These are phyloP conservation scores for Muntiacus reevesi DNA, from an alignment of 2,113 vertebrate species.

Conservation along the genomic window DNA sequence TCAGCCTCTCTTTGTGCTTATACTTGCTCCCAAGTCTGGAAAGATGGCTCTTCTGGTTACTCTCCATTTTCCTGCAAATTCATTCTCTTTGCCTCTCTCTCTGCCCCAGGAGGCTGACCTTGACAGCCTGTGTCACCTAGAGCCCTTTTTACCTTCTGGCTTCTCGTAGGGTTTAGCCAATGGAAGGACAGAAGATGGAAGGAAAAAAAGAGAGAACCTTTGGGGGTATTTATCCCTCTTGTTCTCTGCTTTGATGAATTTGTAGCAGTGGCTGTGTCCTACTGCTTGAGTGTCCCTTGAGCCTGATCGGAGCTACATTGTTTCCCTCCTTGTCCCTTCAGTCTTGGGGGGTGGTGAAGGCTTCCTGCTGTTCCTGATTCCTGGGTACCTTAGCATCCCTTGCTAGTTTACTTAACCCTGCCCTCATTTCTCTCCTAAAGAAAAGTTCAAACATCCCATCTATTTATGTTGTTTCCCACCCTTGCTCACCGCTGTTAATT, in stretches of 20 bases:
- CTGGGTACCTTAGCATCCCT: background rate
- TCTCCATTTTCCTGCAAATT: background rate
- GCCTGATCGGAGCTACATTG: background rate
- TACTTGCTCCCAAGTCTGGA: background rate
- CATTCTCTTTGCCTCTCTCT: background rate
- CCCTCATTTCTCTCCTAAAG: background rate
- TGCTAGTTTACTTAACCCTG: background rate
- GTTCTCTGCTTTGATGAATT: background rate
- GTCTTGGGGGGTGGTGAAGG: background rate
- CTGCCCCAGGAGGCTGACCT: background rate
- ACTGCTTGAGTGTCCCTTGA: background rate
- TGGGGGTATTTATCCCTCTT: background rate
- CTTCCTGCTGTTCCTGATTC: background rate
- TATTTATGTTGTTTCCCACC: background rate
- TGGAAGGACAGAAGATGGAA: background rate
- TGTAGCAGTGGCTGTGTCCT: background rate
- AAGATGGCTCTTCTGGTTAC: background rate
- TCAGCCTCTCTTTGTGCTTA: background rate
- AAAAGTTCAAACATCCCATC: background rate
- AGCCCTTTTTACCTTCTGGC: background rate
- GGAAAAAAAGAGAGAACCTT: background rate
- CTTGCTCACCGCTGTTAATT: background rate
- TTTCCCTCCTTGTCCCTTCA: background rate
- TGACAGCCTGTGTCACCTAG: background rate
- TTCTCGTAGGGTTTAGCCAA: background rate